Conservation (phyloP, 2,797 vertebrate genomes). For the Gorsachius magnificus region DNA sequence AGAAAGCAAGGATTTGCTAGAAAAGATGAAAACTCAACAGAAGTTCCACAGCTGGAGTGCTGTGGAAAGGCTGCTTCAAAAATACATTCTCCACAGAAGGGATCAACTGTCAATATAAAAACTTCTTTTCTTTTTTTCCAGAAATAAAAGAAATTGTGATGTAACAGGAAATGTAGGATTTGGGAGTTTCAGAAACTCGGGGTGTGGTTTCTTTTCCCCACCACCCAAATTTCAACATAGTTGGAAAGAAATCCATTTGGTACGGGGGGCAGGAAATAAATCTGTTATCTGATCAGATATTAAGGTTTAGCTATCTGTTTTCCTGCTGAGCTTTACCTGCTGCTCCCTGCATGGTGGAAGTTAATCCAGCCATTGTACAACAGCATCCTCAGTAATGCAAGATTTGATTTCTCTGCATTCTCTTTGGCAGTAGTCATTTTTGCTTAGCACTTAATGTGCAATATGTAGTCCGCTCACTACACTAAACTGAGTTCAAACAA, state of each 20-base stretch:
- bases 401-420: neutral
- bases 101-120: neutral
- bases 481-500: neutral
- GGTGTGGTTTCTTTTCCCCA: neutral
- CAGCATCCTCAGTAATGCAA: neutral
- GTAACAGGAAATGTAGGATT: neutral
- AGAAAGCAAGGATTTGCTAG: neutral
- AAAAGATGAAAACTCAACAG: neutral
- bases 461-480: neutral
- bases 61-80: neutral
- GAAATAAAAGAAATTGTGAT: neutral
- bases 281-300: neutral
- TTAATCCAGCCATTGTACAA: neutral
- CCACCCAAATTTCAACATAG: neutral
- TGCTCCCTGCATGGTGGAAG: neutral
- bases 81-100: neutral
- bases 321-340: neutral
- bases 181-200: neutral
- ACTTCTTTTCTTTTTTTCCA: neutral
- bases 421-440: neutral
- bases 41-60: neutral
- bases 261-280: fast-evolving
- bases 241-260: neutral
- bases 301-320: neutral
- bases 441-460: neutral